Evolutionary conservation across 2,797 vertebrate genomes (phyloP), one percentile per base, ranked within the genome.

Genomic region (Crax fasciolata): DNA sequence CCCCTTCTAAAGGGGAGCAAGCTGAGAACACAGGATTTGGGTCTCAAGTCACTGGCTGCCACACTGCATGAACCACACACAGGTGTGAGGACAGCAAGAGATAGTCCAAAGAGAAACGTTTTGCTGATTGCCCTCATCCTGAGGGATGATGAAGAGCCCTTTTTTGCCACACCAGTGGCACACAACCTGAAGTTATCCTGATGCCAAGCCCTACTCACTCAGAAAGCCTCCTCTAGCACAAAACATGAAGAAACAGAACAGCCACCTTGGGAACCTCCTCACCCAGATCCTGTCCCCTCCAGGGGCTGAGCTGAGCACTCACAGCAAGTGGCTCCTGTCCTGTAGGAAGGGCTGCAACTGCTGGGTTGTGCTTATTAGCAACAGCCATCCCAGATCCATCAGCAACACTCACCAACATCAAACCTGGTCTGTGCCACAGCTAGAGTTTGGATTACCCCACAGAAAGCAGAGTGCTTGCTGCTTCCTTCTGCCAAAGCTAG

Each of bases 11-110:
- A 59, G 51, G 30, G 13, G n/a, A 19, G 1, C 17, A 43, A 72
- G 17, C 13, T 1, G 4, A 49, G 30, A 73, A 55, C 17, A 48
- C 0, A 0, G 6, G 9, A 63, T 10, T 76, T 35, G 35, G 35
- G 35, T 35, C 35, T 8, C 14, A 73, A 23, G 43, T 18, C 28
- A 74, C 21, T 39, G n/a, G 28, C 54, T 54, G 58, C 6, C 25
- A 7, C 0, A 44, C 39, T 58, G 48, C 51, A 38, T 18, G 13
- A 83, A 43, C 9, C 12, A 9, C 21, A 9, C 21, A 17, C 30
- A 12, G 8, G 28, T 21, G n/a, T 9, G 3, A 62, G 32, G 48
- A 10, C 44, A 73, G 59, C 46, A 75, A 55, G 23, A 87, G 10
- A 3, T 21, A 11, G 14, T 18, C 24, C 19, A 20, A 46, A 46